These are phyloP conservation scores for Melangyna quadrimaculata DNA, from an alignment of 2,888 invertebrate genomes.

Conservation along the genomic window DNA sequence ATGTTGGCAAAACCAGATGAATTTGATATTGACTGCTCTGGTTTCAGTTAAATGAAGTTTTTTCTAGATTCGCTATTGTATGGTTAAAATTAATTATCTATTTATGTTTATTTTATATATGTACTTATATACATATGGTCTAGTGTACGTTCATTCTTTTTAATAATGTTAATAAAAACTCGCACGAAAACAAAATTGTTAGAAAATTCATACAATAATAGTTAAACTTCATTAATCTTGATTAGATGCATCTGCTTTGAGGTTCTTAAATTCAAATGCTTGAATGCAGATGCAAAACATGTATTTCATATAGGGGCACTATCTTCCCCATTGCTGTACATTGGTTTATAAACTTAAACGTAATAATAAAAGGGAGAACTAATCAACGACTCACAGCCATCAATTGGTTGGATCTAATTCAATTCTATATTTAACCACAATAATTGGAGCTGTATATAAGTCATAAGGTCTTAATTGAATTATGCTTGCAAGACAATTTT, in stretches of 20 bases:
- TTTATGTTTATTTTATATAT: no score
- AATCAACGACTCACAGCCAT: slow-evolving; percentile 1
- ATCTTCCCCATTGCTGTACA: neutral
- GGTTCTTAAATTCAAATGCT: no score
- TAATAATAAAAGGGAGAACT: neutral
- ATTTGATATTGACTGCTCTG: no score
- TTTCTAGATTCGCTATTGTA: neutral
- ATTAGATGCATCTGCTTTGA: neutral
- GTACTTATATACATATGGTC: no score
- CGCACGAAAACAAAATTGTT: neutral
- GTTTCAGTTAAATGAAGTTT: neutral
- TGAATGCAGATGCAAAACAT: neutral
- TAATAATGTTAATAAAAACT: neutral
- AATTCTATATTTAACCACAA: slow-evolving; percentile 38
- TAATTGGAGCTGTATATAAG: neutral
- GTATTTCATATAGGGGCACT: neutral
- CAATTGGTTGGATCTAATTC: slow-evolving; percentile 47
- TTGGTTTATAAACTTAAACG: neutral
- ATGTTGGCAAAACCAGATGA: no score
- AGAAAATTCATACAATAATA: neutral
- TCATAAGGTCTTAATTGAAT: slow-evolving; percentile 38
- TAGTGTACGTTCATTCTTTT: neutral
- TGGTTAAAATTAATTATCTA: neutral
- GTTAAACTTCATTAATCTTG: neutral
- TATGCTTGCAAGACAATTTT: slow-evolving; percentile 2